Evolutionary conservation across 2,797 vertebrate species (phyloP), one percentile per base, ranked within the genome.

Genomic region (Rachycentron canadum): DNA sequence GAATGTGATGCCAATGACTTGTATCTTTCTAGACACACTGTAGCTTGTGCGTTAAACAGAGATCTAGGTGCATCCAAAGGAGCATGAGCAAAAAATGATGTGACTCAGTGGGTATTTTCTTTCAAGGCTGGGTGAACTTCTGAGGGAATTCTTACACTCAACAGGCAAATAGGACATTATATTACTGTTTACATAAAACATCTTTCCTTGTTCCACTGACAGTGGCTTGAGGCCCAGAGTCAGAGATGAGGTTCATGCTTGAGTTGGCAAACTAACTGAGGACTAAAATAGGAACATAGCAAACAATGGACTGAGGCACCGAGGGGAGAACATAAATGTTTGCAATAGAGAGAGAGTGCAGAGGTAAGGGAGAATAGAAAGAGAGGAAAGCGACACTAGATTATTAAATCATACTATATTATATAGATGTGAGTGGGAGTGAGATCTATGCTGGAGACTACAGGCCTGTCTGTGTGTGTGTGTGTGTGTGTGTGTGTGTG

Each of bases 141-240:
- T 55, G 49, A 78, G 78, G 60, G 72, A 79, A 87, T 81, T 76
- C 83, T 82, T 83, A 85, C 78, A 89, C 86, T 91, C 79, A 88
- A 90, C 79, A 90, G 82, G 85, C 86, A 90, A 92, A 59, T 87
- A 79, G 88, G 88, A 90, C 91, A 88, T 89, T 86, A 87, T 82
- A 86, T 84, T 82, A 77, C 76, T 81, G 88, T 92, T 93, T 92
- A 90, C 86, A 89, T 90, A 86, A 88, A 94, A 90, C 89, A 91
- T 91, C 78, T 91, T 91, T 88, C 75, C 83, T 83, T 83, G 76
- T 90, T 91, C 63, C 69, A 70, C 59, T 89, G 89, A 88, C 87
- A 85, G 81, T 85, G 81, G 84, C 91, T 92, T 21, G 62, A 83
- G 91, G 89, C 89, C 85, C 34, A 3, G 34, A 82, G 71, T 55